Conservation (phyloP, 2,888 invertebrate species). For the Aelia acuminata region DNA sequence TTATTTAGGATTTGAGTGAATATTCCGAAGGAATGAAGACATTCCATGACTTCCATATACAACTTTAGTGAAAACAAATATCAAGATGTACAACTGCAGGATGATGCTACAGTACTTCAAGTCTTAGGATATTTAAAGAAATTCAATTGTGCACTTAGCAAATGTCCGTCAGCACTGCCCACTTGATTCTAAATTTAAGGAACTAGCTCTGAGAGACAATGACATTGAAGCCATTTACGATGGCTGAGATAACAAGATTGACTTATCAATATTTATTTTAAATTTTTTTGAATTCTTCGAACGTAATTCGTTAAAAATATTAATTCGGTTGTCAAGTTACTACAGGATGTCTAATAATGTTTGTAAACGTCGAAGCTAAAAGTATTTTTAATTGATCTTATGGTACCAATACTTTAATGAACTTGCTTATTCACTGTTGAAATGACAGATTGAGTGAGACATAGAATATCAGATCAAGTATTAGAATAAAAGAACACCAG, state of each 20-base stretch:
- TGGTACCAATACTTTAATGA: neutral
- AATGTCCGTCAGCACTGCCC: neutral
- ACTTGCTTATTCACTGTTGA: neutral
- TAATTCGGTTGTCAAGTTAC: neutral
- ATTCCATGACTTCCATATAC: neutral
- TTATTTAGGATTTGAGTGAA: too few species aligned
- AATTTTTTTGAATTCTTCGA: neutral
- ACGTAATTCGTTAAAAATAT: neutral
- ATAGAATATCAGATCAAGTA: neutral
- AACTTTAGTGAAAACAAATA: neutral
- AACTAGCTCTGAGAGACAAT: neutral
- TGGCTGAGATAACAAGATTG: neutral
- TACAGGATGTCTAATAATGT: neutral
- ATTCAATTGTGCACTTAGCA: neutral
- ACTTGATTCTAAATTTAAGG: constrained; percentile 24
- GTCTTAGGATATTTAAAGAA: constrained; percentile 2
- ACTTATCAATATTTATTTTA: neutral
- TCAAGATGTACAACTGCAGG: neutral
- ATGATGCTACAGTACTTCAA: neutral
- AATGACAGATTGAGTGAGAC: neutral
- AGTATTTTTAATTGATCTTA: neutral
- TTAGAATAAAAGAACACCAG: neutral
- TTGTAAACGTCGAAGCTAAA: neutral
- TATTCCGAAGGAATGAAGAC: neutral
- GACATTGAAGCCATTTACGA: constrained; percentile 10